Evolutionary conservation across 2,113 vertebrate species (phyloP).

Genomic region (Neopipo cinnamomea): DNA sequence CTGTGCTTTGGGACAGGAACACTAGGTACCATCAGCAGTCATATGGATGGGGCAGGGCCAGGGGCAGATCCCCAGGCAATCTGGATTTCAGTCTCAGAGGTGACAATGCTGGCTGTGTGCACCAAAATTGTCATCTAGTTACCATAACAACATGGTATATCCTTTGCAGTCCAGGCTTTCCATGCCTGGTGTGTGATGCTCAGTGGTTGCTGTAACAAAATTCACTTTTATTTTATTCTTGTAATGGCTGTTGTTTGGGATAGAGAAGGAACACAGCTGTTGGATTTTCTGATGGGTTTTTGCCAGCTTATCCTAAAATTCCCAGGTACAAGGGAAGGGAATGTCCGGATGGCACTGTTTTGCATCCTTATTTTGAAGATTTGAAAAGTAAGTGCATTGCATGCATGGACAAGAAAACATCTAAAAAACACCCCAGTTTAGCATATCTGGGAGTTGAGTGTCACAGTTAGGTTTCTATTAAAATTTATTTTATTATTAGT

Average conservation of each 20-base stretch:
- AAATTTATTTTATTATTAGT: background rate
- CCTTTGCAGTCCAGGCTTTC: constrained; percentile 46
- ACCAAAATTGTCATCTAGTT: constrained; percentile 61
- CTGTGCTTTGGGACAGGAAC: background rate
- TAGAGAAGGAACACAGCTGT: background rate
- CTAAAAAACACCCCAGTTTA: background rate
- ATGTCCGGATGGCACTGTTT: background rate
- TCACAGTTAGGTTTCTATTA: background rate
- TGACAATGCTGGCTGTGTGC: background rate
- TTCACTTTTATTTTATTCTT: constrained; percentile 44
- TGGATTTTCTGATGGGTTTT: background rate
- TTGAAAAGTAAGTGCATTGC: background rate
- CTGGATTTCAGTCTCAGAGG: constrained; percentile 14
- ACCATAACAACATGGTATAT: constrained; percentile 65
- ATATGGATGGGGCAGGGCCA: background rate
- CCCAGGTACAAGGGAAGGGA: background rate
- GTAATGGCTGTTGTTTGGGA: constrained; percentile 44
- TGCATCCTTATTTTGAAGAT: background rate
- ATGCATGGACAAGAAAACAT: background rate
- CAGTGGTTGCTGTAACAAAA: constrained; percentile 42
- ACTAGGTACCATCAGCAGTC: background rate
- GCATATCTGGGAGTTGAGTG: background rate
- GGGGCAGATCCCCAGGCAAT: background rate
- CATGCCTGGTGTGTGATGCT: background rate
- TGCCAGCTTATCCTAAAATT: constrained; percentile 28